phyloP scores from a whole-genome alignment of 2,888 invertebrate species.

The Lapara coniferarum region DNA sequence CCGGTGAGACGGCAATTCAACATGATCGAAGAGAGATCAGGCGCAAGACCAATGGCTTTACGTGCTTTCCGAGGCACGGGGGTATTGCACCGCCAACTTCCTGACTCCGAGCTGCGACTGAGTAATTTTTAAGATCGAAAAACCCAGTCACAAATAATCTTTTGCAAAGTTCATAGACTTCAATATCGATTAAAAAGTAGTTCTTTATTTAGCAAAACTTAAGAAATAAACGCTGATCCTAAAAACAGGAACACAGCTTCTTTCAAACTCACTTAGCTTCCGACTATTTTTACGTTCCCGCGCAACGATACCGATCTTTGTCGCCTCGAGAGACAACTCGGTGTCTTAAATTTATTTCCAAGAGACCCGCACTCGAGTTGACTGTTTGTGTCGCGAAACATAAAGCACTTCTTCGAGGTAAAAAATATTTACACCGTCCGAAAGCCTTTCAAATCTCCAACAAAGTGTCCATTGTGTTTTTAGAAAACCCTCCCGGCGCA shows the following conservation, averaged over 20 bases:
- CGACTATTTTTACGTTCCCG: conserved; percentile 9
- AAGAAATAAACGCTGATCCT: not conserved
- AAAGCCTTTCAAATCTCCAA: conserved; percentile 53
- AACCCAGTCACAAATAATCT: no score
- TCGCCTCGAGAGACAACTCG: conserved; percentile 33
- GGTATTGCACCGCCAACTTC: no score
- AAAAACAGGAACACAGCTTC: not conserved
- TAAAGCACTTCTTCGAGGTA: conserved; percentile 43
- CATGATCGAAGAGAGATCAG: no score
- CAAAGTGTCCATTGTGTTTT: conserved; percentile 62
- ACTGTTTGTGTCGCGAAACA: conserved; percentile 38
- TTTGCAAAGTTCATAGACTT: no score
- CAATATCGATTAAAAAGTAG: no score
- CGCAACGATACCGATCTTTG: conserved; percentile 23
- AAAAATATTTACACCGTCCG: conserved; percentile 53
- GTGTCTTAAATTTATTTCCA: conserved; percentile 41
- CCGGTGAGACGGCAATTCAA: no score
- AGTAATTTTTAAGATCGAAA: no score
- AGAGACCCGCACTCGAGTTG: conserved; percentile 35
- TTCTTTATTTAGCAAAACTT: not conserved
- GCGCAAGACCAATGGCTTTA: no score
- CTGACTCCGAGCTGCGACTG: no score
- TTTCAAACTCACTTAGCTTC: conserved; percentile 7
- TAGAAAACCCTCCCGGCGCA: conserved; percentile 60
- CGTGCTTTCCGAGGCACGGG: no score